These are phyloP conservation scores for Camelus dromedarius DNA, from an alignment of 2,113 vertebrate genomes.

Conservation along the genomic window DNA sequence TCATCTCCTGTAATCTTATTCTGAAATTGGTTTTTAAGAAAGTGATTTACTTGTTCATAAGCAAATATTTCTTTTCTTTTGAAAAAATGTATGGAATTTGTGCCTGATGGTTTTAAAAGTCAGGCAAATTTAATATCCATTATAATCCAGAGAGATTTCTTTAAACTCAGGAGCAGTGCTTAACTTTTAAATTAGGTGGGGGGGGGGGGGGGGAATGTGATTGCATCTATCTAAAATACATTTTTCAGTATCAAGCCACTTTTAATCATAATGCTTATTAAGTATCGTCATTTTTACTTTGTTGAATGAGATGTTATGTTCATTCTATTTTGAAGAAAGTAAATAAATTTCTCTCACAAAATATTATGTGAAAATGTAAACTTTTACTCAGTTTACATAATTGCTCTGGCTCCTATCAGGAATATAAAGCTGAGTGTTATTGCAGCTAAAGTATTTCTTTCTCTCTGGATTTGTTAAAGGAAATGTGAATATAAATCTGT, in stretches of 20 bases:
- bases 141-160: conserved; percentile 52
- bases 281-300: conserved; percentile 42
- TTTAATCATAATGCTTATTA: conserved; percentile 19
- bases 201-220: conserved; percentile 17
- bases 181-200: conserved; percentile 45
- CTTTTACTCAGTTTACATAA: conserved; percentile 43
- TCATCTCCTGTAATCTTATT: conserved; percentile 14
- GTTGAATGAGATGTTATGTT: background rate
- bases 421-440: conserved; percentile 48
- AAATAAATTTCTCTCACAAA: conserved; percentile 52
- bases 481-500: conserved; percentile 41
- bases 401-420: background rate
- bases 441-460: conserved; percentile 38
- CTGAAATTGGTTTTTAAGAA: conserved; percentile 53
- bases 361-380: conserved; percentile 31
- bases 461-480: conserved; percentile 6
- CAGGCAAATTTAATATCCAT: conserved; percentile 41
- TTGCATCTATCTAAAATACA: conserved; percentile 43
- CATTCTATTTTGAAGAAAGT: conserved; percentile 35
- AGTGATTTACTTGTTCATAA: conserved; percentile 11
- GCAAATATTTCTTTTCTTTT: conserved; percentile 26
- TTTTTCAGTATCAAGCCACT: background rate
- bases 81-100: conserved; percentile 25
- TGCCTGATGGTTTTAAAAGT: conserved; percentile 52
- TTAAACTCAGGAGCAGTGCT: conserved; percentile 37